These are phyloP conservation scores for Esox masquinongy DNA, from an alignment of 2,797 vertebrate species.

Conservation along the genomic window DNA sequence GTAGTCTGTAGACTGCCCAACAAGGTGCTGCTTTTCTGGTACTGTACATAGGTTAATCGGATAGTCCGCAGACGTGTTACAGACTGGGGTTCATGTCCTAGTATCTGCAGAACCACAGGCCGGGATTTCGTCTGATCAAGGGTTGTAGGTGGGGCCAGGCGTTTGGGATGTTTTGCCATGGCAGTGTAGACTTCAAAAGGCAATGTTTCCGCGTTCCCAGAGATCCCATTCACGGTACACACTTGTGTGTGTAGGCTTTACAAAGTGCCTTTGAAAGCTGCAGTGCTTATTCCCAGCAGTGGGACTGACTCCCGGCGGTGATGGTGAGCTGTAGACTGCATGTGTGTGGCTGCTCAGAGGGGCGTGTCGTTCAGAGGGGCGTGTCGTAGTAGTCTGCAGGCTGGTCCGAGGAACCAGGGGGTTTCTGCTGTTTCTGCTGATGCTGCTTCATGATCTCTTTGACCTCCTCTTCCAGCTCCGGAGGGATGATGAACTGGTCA, in stretches of 20 bases:
- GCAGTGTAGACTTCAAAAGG: no score
- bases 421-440: constrained; percentile 86
- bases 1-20: constrained; percentile 38
- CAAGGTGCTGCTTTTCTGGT: constrained; percentile 28
- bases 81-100: background rate
- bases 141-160: background rate
- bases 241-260: no score
- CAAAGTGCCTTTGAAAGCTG: no score
- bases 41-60: constrained; percentile 33
- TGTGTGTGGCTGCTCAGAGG: constrained; percentile 20
- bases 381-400: constrained; percentile 89
- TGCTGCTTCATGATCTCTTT: constrained; percentile 99
- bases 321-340: constrained; percentile 17
- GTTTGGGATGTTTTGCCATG: no score
- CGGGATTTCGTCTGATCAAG: background rate
- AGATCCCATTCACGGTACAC: no score
- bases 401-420: constrained; percentile 62
- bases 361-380: constrained; percentile 82
- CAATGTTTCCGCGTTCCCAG: no score
- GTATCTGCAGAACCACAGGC: constrained; percentile 3
- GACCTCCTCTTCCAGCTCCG: constrained; percentile 97
- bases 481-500: constrained; percentile 97
- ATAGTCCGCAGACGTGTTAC: constrained; percentile 30
- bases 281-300: no score
- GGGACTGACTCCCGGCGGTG: no score